Conservation (phyloP, 2,888 invertebrate species). For the Cerceris rybyensis region DNA sequence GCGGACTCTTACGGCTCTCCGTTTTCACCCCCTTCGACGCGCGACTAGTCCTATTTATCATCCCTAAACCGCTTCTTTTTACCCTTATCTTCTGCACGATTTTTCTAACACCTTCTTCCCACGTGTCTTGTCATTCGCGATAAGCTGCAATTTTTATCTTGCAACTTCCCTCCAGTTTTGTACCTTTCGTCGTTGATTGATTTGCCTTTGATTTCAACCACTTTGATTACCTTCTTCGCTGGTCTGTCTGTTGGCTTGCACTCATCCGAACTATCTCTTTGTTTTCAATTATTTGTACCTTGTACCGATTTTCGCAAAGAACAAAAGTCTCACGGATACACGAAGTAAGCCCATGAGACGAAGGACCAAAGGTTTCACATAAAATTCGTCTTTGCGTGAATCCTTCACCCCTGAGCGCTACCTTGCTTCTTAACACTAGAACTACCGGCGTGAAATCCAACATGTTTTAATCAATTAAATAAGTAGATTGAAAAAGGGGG, state of each 20-base stretch:
- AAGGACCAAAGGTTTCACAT: conserved; percentile 37
- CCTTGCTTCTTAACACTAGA: not conserved
- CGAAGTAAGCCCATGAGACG: conserved; percentile 28
- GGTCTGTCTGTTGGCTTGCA: too few relatives aligned
- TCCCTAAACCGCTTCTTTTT: not conserved
- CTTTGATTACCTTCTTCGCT: too few relatives aligned
- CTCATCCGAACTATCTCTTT: too few relatives aligned
- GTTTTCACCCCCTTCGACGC: conserved; percentile 57
- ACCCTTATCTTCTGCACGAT: not conserved
- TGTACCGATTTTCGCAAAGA: not conserved
- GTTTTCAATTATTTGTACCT: too few relatives aligned
- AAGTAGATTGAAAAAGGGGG: too few relatives aligned
- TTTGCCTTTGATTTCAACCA: too few relatives aligned
- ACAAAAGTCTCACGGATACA: conserved; percentile 37
- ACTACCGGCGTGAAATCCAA: too few relatives aligned
- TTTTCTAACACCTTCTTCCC: not conserved
- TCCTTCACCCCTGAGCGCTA: conserved; percentile 7
- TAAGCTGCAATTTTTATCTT: too few relatives aligned
- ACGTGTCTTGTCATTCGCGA: too few relatives aligned
- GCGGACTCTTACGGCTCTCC: conserved; percentile 35
- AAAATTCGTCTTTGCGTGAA: conserved; percentile 44
- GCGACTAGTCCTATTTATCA: conserved; percentile 23
- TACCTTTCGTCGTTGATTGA: too few relatives aligned
- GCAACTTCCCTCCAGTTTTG: too few relatives aligned
- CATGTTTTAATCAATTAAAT: too few relatives aligned